Percentiles rank a stretch among this genome's conserved stretches.
Evolutionary conservation across 2,797 vertebrate genomes (phyloP).

Genomic region (Rhyacichthys aspro): DNA sequence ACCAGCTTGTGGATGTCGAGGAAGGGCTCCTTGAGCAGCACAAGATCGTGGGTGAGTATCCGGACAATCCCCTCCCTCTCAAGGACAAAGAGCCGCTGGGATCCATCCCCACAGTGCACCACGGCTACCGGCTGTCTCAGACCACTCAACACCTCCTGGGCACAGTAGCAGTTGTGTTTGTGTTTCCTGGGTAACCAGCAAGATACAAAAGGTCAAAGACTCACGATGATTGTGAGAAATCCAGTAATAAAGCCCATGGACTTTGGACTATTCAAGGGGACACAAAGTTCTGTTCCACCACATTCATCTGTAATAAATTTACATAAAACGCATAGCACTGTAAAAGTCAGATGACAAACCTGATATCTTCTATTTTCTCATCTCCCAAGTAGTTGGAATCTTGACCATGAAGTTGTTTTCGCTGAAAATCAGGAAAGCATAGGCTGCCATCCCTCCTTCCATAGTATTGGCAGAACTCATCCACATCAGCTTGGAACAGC

Average conservation of each 20-base stretch:
- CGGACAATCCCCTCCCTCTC: slow-evolving; percentile 96
- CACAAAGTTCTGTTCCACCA: slow-evolving; percentile 15
- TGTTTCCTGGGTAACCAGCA: slow-evolving; percentile 87
- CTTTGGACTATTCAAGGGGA: slow-evolving; percentile 3
- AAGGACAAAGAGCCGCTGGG: slow-evolving; percentile 94
- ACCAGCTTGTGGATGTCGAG: slow-evolving; percentile 98
- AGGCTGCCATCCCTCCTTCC: slow-evolving; percentile 88
- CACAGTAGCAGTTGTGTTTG: slow-evolving; percentile 98
- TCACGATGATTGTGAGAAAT: slow-evolving; percentile 28
- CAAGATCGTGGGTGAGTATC: slow-evolving; percentile 89
- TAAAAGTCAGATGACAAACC: slow-evolving; percentile 86
- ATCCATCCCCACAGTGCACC: slow-evolving; percentile 92
- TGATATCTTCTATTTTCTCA: slow-evolving; percentile 92
- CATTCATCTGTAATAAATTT: slow-evolving; percentile 32
- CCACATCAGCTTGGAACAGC: slow-evolving; percentile 95
- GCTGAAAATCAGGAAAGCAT: slow-evolving; percentile 98
- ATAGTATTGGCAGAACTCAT: slow-evolving; percentile 98
- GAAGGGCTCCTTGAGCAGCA: slow-evolving; percentile 94
- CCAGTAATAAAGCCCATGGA: slow-evolving; percentile 24
- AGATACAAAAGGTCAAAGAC: slow-evolving; percentile 62
- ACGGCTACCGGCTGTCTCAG: slow-evolving; percentile 91
- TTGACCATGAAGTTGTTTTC: slow-evolving; percentile 90
- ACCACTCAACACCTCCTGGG: slow-evolving; percentile 92
- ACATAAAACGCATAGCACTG: slow-evolving; percentile 22
- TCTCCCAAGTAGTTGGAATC: slow-evolving; percentile 98